Evolutionary conservation across 1,140 invertebrate genomes (phyloP).

Genomic region (Drosophila micromelanica): DNA sequence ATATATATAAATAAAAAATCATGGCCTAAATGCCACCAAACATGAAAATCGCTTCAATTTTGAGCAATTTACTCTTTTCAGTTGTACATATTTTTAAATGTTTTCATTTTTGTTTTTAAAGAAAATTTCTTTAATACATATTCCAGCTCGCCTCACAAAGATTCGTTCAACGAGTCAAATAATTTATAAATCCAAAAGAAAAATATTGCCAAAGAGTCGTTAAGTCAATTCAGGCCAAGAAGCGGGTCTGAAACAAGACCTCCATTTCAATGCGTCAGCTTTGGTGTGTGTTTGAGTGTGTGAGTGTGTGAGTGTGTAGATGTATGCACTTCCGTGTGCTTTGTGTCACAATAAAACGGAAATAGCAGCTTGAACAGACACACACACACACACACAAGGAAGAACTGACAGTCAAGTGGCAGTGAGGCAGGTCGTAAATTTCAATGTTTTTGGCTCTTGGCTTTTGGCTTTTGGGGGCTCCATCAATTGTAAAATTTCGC

Average conservation of each 20-base stretch:
- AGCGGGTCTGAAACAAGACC: constrained; percentile 4
- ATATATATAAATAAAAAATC: too few species aligned
- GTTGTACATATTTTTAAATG: background rate
- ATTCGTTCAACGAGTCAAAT: background rate
- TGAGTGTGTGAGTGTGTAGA: constrained; percentile 28
- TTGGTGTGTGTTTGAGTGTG: constrained; percentile 43
- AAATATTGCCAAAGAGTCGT: constrained; percentile 6
- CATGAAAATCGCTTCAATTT: too few species aligned
- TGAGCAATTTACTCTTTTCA: too few species aligned
- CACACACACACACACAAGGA: constrained; percentile 21
- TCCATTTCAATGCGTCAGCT: constrained; percentile 13
- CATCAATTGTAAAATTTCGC: constrained; percentile 27
- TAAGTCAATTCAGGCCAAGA: constrained; percentile 7
- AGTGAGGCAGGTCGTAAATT: constrained; percentile 53
- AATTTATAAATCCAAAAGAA: constrained; percentile 12
- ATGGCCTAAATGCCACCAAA: too few species aligned
- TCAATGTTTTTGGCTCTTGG: constrained; percentile 39
- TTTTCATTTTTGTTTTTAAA: background rate
- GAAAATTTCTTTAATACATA: background rate
- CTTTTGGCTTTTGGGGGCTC: constrained; percentile 30
- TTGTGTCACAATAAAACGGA: constrained; percentile 72
- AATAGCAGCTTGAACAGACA: constrained; percentile 60
- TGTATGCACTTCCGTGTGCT: constrained; percentile 67
- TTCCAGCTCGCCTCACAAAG: background rate
- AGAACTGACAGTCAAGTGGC: constrained; percentile 19